Base-by-base conservation (phyloP, 2,797 vertebrate genomes). In the Pitangus sulphuratus region DNA sequence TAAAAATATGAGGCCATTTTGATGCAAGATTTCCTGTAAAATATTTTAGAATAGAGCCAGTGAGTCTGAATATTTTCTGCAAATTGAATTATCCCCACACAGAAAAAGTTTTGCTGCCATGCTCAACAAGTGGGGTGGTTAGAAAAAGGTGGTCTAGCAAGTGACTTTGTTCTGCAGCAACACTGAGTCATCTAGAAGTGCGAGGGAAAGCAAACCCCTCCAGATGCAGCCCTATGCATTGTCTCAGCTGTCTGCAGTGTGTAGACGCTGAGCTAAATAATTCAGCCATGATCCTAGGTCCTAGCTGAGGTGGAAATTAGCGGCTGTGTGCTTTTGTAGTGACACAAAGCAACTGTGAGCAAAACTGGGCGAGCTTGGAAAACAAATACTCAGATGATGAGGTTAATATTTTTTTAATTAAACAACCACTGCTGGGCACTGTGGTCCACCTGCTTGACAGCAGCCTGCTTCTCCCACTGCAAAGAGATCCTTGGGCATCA, bases 361-460 rank as follows among this genome's bases (percentile, higher is more conserved):
- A 89, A 51, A 89, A 86, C 50, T 39, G 51, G 56, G 37, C 66
- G 79, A 75, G 94, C 65, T 78, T 89, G 75, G 64, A 71, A 79
- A 82, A 71, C 50, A 42, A 40, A 42, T 69, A 71, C 39, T 62
- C 51, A 6, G 37, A 53, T 75, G 65, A 76, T 87, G 91, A 92
- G 58, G 70, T 87, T 89, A 82, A 30, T 85, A 33, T 78, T 91
- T 82, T 82, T 92, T 87, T 39, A 74, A 81, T 75, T 93, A 53
- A 9, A 8, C 21, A 22, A 69, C 40, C 54, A 64, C 1, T 4
- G 25, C 64, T 1, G 4, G 68, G 47, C 15, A 11, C 56, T 61
- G 12, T 53, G 39, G 28, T 44, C 51, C 42, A 30, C 42, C 1
- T 3, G 20, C 66, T 78, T 78, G 77, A 71, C 80, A 90, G 51